These are phyloP conservation scores for Pseudanteris insignis DNA, from an alignment of 2,888 invertebrate genomes.

Conservation along the genomic window DNA sequence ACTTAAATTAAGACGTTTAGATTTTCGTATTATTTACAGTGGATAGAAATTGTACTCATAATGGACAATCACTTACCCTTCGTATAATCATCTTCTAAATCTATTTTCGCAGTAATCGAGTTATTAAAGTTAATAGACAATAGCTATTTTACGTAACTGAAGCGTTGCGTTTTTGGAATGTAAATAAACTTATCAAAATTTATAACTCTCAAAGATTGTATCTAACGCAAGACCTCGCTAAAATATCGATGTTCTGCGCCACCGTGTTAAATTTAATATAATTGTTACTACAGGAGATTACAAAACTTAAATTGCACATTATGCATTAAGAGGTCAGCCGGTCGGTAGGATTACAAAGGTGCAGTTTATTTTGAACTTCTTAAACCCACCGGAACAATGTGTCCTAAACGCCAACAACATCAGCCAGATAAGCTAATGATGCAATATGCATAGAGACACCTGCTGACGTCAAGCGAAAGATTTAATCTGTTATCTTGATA, in stretches of 20 bases:
- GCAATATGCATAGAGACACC: constrained; percentile 33
- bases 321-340: constrained; percentile 25
- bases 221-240: constrained; percentile 1
- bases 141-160: background rate
- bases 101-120: background rate
- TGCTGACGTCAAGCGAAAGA: constrained; percentile 11
- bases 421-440: constrained; percentile 30
- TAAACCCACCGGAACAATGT: constrained; percentile 26
- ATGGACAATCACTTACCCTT: too few relatives aligned
- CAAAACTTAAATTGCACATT: constrained; percentile 29
- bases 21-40: too few relatives aligned
- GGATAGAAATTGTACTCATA: too few relatives aligned
- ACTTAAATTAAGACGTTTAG: too few relatives aligned
- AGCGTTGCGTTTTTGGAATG: background rate
- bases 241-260: constrained; percentile 13
- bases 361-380: constrained; percentile 31
- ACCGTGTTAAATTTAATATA: constrained; percentile 18
- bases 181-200: constrained; percentile 7
- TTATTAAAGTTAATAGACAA: constrained; percentile 1
- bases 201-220: constrained; percentile 4
- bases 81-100: too few relatives aligned
- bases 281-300: constrained; percentile 18
- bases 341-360: constrained; percentile 16
- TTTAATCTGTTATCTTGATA: constrained; percentile 25
- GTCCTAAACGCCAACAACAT: constrained; percentile 17